Percentiles rank a stretch among this genome's conserved stretches.
phyloP scores from a whole-genome alignment of 1,140 invertebrate genomes.

The Trissolcus basalis region DNA sequence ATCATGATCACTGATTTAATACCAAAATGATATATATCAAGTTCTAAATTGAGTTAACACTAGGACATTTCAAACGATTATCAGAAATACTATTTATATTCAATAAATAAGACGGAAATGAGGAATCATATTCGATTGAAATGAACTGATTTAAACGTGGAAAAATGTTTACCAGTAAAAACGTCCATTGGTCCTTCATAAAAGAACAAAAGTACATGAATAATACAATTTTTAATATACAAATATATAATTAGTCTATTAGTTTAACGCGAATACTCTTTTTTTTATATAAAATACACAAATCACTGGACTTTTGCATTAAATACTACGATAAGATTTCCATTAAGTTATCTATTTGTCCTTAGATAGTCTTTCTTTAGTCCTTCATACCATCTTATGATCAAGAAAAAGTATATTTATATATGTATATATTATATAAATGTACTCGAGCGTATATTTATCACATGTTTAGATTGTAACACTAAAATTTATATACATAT shows the following conservation, averaged over 20 bases:
- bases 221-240: constrained; percentile 28
- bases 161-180: not conserved
- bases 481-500: constrained; percentile 51
- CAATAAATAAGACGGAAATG: too few species aligned
- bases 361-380: constrained; percentile 28
- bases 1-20: too few species aligned
- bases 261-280: constrained; percentile 37
- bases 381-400: constrained; percentile 52
- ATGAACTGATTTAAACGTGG: too few species aligned
- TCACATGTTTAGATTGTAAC: constrained; percentile 64
- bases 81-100: too few species aligned
- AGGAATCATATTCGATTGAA: too few species aligned
- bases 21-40: too few species aligned
- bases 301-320: constrained; percentile 60
- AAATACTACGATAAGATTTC: constrained; percentile 46
- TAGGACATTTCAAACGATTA: too few species aligned
- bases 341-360: constrained; percentile 32
- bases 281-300: constrained; percentile 62
- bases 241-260: constrained; percentile 39
- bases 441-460: constrained; percentile 60
- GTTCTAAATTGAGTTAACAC: too few species aligned
- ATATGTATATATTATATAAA: constrained; percentile 46
- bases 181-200: constrained; percentile 22
- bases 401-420: constrained; percentile 32
- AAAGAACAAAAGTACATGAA: not conserved